Evolutionary conservation across 1,140 invertebrate species (phyloP).

Genomic region (Lordiphosa stackelbergi): DNA sequence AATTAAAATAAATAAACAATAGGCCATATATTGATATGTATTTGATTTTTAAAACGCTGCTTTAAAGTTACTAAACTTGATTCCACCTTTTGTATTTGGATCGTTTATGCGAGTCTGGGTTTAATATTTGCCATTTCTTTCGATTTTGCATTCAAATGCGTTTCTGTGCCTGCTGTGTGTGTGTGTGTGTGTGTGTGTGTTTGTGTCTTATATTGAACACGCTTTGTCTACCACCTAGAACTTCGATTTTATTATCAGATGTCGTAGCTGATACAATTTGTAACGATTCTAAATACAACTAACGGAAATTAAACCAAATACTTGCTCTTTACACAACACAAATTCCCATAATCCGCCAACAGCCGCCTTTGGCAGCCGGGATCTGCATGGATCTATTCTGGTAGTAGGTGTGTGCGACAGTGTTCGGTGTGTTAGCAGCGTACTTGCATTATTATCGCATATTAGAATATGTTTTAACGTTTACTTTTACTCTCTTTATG

Average conservation of each 20-base stretch:
- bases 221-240: constrained; percentile 60
- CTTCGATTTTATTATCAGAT: constrained; percentile 76
- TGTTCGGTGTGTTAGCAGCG: constrained; percentile 36
- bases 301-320: constrained; percentile 47
- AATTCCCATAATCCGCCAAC: not conserved
- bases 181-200: constrained; percentile 25
- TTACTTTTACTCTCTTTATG: constrained; percentile 39
- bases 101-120: constrained; percentile 8
- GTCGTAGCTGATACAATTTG: constrained; percentile 76
- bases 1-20: constrained; percentile 75
- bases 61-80: constrained; percentile 56
- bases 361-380: constrained; percentile 19
- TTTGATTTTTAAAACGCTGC: constrained; percentile 76
- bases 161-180: constrained; percentile 58
- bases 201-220: constrained; percentile 59
- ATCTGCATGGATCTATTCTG: constrained; percentile 16
- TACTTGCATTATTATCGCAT: constrained; percentile 56
- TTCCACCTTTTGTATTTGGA: constrained; percentile 15
- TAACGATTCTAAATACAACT: constrained; percentile 61
- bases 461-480: constrained; percentile 46
- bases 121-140: constrained; percentile 8
- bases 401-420: constrained; percentile 1
- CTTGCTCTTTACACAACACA: constrained; percentile 35
- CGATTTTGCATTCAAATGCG: constrained; percentile 63
- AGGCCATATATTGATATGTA: constrained; percentile 77